A percentile compares a stretch with the other conserved stretches of the same genome.
These are phyloP conservation scores for Drosophila siamana DNA, from an alignment of 2,888 invertebrate genomes.

Conservation along the genomic window DNA sequence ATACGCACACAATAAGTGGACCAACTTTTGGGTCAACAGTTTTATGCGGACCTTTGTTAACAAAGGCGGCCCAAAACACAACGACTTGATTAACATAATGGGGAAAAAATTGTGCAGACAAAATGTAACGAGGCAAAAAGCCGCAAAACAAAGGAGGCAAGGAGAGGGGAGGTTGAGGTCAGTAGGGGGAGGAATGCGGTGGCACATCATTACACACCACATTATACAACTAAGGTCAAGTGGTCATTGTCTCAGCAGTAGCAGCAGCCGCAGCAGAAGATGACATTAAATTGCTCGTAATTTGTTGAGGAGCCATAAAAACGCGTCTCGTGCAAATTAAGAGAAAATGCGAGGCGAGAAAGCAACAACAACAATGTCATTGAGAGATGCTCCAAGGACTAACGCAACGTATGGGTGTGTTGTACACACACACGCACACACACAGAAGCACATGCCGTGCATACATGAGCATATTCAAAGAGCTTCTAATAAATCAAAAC, in stretches of 20 bases:
- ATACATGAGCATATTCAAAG: neutral
- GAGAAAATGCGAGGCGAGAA: constrained; percentile 30
- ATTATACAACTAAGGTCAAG: constrained; percentile 59
- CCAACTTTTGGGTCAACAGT: constrained; percentile 48
- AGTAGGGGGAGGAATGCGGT: constrained; percentile 3
- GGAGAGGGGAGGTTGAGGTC: neutral
- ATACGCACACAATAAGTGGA: constrained; percentile 18
- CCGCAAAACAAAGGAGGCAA: constrained; percentile 10
- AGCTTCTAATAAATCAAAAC: constrained; percentile 45
- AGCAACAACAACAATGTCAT: constrained; percentile 22
- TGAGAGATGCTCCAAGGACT: constrained; percentile 33
- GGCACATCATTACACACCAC: constrained; percentile 38
- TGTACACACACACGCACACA: neutral
- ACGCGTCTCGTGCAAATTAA: constrained; percentile 33
- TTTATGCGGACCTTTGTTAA: constrained; percentile 23
- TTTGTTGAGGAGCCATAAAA: constrained; percentile 55
- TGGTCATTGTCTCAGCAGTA: constrained; percentile 58
- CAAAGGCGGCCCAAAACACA: constrained; percentile 6
- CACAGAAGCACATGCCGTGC: neutral
- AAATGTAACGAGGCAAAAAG: constrained; percentile 37
- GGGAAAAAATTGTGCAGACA: constrained; percentile 38
- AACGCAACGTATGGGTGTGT: constrained; percentile 1
- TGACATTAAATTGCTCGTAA: constrained; percentile 54
- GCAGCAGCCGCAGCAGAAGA: constrained; percentile 27
- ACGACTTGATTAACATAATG: constrained; percentile 61